Conservation (phyloP, 2,888 invertebrate species). For the Heterodera filipjevi region DNA sequence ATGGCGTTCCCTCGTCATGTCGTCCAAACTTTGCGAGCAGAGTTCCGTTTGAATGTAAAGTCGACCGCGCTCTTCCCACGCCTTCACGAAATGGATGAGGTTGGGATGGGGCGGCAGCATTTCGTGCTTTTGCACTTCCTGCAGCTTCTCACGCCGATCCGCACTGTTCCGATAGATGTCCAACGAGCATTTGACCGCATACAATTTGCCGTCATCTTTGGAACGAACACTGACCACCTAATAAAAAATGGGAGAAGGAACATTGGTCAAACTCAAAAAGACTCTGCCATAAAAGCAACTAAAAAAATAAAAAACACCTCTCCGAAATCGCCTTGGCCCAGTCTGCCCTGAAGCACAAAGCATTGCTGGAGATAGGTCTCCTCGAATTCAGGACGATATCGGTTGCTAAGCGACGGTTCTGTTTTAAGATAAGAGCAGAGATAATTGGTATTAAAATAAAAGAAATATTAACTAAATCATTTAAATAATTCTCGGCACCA, state of each 20-base stretch:
- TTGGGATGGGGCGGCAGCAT: conserved; percentile 75
- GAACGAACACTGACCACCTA: conserved; percentile 74
- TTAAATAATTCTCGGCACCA: neutral
- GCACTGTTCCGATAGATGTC: conserved; percentile 46
- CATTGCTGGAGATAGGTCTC: conserved; percentile 75
- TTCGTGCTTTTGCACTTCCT: conserved; percentile 73
- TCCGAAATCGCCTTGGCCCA: conserved; percentile 80
- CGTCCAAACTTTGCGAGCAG: conserved; percentile 72
- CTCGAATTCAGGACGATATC: conserved; percentile 66
- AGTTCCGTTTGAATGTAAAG: conserved; percentile 77
- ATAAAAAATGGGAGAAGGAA: conserved; percentile 2
- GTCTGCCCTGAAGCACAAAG: conserved; percentile 72
- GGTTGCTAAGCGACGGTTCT: conserved; percentile 45
- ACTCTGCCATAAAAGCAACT: neutral
- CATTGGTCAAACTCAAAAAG: neutral
- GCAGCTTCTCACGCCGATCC: conserved; percentile 47
- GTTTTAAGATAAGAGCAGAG: neutral
- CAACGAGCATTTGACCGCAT: conserved; percentile 76
- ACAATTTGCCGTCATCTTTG: conserved; percentile 73
- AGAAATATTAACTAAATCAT: neutral
- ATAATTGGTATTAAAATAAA: neutral
- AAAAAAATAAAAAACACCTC: conserved; percentile 66
- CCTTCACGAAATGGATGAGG: conserved; percentile 74
- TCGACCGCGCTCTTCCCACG: conserved; percentile 77
- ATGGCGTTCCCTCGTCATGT: conserved; percentile 71